These are phyloP conservation scores for Sycobia sp. DNA, from an alignment of 1,140 invertebrate genomes.

Conservation along the genomic window DNA sequence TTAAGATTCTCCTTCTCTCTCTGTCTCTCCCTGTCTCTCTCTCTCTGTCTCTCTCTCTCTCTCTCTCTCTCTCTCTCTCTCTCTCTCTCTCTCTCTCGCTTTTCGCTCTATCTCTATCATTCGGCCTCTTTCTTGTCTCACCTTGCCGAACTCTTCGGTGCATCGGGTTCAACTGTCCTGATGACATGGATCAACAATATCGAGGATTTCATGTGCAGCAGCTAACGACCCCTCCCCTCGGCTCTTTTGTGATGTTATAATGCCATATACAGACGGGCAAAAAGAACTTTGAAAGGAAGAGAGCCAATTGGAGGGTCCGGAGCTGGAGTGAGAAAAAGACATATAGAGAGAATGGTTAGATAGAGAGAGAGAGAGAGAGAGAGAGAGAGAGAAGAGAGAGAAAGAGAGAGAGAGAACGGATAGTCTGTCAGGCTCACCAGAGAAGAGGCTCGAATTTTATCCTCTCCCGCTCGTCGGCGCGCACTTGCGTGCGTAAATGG, in stretches of 20 bases:
- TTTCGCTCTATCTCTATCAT: too few species aligned
- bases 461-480: background rate
- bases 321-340: too few species aligned
- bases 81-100: too few species aligned
- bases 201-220: background rate
- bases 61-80: too few species aligned
- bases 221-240: background rate
- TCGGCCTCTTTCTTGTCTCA: too few species aligned
- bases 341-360: too few species aligned
- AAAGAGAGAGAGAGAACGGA: background rate
- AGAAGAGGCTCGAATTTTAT: slow-evolving; percentile 11
- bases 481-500: background rate
- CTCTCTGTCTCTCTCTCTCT: background rate
- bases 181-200: slow-evolving; percentile 1
- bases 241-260: slow-evolving; percentile 11
- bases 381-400: too few species aligned
- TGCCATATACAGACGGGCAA: background rate
- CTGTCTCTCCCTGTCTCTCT: too few species aligned
- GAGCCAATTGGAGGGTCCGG: too few species aligned
- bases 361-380: background rate
- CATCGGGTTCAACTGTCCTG: background rate
- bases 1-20: background rate
- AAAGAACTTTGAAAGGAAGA: background rate
- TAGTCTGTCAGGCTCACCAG: background rate
- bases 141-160: too few species aligned